A percentile compares a stretch with the other conserved stretches of the same genome.
These are phyloP conservation scores for Amazona guildingii DNA, from an alignment of 2,113 vertebrate species.

Conservation along the genomic window DNA sequence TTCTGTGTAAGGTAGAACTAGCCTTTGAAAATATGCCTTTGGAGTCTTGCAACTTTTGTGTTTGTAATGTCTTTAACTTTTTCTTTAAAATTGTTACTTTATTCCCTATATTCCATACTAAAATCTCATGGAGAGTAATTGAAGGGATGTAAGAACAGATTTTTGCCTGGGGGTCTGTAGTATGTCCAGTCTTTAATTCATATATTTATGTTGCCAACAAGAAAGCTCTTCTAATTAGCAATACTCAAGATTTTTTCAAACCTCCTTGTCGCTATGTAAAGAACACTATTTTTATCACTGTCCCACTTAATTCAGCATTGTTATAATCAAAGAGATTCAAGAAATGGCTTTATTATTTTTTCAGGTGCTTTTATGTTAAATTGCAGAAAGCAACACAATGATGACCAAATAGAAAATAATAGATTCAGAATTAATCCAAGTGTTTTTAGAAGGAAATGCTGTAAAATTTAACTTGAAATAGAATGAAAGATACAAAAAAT, in stretches of 20 bases:
- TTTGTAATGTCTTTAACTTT: neutral
- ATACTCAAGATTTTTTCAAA: neutral
- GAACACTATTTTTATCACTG: neutral
- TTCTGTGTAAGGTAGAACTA: neutral
- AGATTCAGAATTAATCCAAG: slow-evolving; percentile 11
- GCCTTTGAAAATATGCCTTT: neutral
- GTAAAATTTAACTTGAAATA: neutral
- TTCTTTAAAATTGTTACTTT: neutral
- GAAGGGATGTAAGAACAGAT: neutral
- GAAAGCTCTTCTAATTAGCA: neutral
- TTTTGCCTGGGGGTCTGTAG: neutral
- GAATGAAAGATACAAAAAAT: neutral
- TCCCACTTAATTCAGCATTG: neutral
- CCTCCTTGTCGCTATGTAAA: neutral
- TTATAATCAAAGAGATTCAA: neutral
- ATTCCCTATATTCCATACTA: neutral
- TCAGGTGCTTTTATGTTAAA: slow-evolving; percentile 2
- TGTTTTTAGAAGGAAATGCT: neutral
- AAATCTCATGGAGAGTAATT: neutral
- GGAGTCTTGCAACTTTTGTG: neutral
- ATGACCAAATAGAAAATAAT: slow-evolving; percentile 20
- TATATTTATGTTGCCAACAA: neutral
- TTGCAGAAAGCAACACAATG: neutral
- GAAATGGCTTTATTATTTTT: neutral
- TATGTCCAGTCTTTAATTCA: neutral